Percentiles rank a stretch among this genome's conserved stretches.
Conservation (phyloP, 2,888 invertebrate genomes). For the Pediacus dermestoides region DNA sequence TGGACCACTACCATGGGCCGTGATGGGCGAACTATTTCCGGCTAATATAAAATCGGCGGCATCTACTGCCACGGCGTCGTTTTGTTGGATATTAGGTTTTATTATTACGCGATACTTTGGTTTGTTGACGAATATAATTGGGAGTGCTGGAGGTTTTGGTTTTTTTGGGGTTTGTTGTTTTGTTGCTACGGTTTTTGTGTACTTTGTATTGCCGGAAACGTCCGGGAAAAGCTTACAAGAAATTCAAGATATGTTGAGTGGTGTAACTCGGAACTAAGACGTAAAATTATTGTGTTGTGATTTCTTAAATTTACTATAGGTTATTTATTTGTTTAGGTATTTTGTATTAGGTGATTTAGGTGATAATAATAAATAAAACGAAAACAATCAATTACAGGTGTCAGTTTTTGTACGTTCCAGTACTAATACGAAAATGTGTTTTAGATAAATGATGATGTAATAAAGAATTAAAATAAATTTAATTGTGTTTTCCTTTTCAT, state of each 20-base stretch:
- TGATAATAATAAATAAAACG: too few relatives aligned
- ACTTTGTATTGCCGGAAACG: slow-evolving; percentile 79
- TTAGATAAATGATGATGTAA: too few relatives aligned
- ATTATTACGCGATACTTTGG: slow-evolving; percentile 70
- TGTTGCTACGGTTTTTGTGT: slow-evolving; percentile 66
- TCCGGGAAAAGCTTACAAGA: slow-evolving; percentile 83
- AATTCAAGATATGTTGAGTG: slow-evolving; percentile 68
- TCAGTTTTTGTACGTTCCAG: too few relatives aligned
- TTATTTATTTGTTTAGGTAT: too few relatives aligned
- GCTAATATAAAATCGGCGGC: slow-evolving; percentile 74
- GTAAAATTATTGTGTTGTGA: too few relatives aligned
- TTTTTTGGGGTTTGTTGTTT: slow-evolving; percentile 63
- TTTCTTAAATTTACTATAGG: too few relatives aligned
- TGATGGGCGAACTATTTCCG: slow-evolving; percentile 84
- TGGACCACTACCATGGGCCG: slow-evolving; percentile 80
- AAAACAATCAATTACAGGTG: too few relatives aligned
- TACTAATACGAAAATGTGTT: too few relatives aligned
- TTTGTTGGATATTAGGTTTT: slow-evolving; percentile 75
- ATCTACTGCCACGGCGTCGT: slow-evolving; percentile 73
- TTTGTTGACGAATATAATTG: slow-evolving; percentile 56
- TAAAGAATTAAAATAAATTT: too few relatives aligned
- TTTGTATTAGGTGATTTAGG: too few relatives aligned
- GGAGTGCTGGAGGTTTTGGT: slow-evolving; percentile 68
- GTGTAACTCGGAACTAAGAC: too few relatives aligned
- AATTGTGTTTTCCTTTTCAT: too few relatives aligned